Evolutionary conservation across 2,113 vertebrate species (phyloP), one percentile per base, ranked within the genome.

Genomic region (Suncus etruscus): DNA sequence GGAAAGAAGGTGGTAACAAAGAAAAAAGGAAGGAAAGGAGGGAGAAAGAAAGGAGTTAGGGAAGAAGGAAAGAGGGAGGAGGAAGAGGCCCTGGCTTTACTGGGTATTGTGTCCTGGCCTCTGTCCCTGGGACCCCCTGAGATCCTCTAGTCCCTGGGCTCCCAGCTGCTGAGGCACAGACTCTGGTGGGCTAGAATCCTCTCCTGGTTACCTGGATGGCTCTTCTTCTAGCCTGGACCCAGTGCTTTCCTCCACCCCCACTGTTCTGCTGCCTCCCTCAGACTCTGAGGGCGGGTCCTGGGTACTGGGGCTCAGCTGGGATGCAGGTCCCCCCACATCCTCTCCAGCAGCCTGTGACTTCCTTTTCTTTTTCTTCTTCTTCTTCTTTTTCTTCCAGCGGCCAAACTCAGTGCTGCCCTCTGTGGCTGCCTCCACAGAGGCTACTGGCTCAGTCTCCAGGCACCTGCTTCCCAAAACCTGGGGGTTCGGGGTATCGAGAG

Each of bases 121-220:
- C 39, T 39, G 39, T 39, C 39, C 39, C 39, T 39, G 39, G 5
- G 3, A 39, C 39, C 39, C 39, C 5, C 39, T 39, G 39, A 39
- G 39, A 39, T 39, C 39, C 39, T 39, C 39, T 39, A 39, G 39
- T 39, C 39, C 39, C 39, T 39, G 39, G 39, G 39, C 39, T 39
- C 39, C 39, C 5, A 39, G 39, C 39, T 39, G 39, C 39, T 39
- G 39, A 39, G 39, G 39, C 39, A 39, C 39, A 39, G 39, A 3
- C 39, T 39, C 39, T 39, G 54, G 54, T 14, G 54, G 11, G 11
- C 31, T 7, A 47, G 11, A 24, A 4, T 1, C 0, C 0, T 6
- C 1, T 18, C 45, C 39, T 82, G 80, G 1, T 97, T 94, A 98
- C 98, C 1, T 61, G 6, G 0, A 58, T 0, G 31, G 91, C 70